A percentile compares a stretch with the other conserved stretches of the same genome.
Evolutionary conservation across 2,888 invertebrate species (phyloP).

Genomic region (Chymomyza fuscimana): DNA sequence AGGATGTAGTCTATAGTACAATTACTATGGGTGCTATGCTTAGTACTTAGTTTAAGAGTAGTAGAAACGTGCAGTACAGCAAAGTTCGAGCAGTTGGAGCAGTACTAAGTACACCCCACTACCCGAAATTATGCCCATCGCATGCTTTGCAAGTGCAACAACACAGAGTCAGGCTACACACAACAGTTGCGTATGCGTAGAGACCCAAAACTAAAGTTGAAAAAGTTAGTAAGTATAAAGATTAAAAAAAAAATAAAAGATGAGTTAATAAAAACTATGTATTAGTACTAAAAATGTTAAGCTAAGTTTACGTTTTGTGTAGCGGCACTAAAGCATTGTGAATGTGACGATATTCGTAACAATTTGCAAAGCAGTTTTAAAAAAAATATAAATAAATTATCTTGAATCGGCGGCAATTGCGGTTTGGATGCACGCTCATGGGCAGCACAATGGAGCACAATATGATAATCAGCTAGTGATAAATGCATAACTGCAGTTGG

Average conservation of each 20-base stretch:
- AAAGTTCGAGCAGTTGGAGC: not conserved
- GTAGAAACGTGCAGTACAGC: constrained; percentile 59
- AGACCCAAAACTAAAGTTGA: constrained; percentile 44
- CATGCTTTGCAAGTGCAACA: constrained; percentile 46
- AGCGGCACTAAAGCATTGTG: constrained; percentile 46
- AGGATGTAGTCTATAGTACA: constrained; percentile 30
- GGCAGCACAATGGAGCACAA: constrained; percentile 15
- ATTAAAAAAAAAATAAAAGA: constrained; percentile 48
- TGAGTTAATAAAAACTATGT: constrained; percentile 18
- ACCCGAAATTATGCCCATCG: constrained; percentile 21
- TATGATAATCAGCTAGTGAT: not conserved
- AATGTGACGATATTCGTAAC: constrained; percentile 27
- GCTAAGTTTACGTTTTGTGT: constrained; percentile 25
- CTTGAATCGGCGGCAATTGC: constrained; percentile 25
- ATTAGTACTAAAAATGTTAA: constrained; percentile 12
- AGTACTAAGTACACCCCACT: constrained; percentile 35
- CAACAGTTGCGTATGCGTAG: constrained; percentile 14
- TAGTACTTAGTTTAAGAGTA: constrained; percentile 1
- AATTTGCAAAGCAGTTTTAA: constrained; percentile 26
- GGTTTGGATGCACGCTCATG: constrained; percentile 32
- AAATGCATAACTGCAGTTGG: too few relatives aligned
- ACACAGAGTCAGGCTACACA: constrained; percentile 35
- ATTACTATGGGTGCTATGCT: constrained; percentile 46
- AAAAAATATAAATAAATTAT: not conserved
- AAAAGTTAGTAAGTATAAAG: constrained; percentile 14